phyloP scores from a whole-genome alignment of 2,113 vertebrate species.

The Gambusia holbrooki region DNA sequence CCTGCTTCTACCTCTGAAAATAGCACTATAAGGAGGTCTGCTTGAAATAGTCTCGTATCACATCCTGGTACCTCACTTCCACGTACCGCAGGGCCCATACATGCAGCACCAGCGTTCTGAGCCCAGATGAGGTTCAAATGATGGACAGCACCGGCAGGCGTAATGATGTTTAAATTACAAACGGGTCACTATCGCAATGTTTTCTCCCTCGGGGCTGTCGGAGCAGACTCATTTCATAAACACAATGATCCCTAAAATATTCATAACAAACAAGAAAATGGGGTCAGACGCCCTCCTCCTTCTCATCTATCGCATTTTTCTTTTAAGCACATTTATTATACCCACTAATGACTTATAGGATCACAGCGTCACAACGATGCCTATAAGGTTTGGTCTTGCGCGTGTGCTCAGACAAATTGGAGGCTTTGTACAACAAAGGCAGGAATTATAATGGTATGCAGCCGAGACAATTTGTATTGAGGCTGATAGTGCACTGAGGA shows the following conservation, averaged over 20 bases:
- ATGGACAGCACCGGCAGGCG: slow-evolving; percentile 50
- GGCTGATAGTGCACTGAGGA: slow-evolving; percentile 36
- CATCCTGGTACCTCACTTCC: slow-evolving; percentile 36
- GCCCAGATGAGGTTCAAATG: slow-evolving; percentile 48
- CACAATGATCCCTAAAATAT: slow-evolving; percentile 75
- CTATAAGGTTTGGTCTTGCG: slow-evolving; percentile 50
- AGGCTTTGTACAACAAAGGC: slow-evolving; percentile 59
- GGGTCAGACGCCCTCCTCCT: slow-evolving; percentile 62
- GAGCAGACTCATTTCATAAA: slow-evolving; percentile 72
- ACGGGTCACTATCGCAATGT: slow-evolving; percentile 32
- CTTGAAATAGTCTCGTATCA: slow-evolving; percentile 62
- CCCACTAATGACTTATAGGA: slow-evolving; percentile 66
- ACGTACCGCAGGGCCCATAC: slow-evolving; percentile 23
- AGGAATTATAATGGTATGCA: slow-evolving; percentile 48
- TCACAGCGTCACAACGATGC: slow-evolving; percentile 29
- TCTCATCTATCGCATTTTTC: slow-evolving; percentile 59
- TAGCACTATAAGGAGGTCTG: slow-evolving; percentile 73
- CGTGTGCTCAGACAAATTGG: slow-evolving; percentile 62
- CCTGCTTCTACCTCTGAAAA: slow-evolving; percentile 75
- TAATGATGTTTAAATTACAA: slow-evolving; percentile 71
- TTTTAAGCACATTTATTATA: slow-evolving; percentile 73
- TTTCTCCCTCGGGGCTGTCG: slow-evolving; percentile 52
- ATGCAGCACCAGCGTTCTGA: not conserved
- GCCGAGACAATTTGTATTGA: slow-evolving; percentile 50
- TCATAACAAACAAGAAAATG: slow-evolving; percentile 77